phyloP scores from a whole-genome alignment of 1,140 invertebrate species.

The Laupala kohalensis region DNA sequence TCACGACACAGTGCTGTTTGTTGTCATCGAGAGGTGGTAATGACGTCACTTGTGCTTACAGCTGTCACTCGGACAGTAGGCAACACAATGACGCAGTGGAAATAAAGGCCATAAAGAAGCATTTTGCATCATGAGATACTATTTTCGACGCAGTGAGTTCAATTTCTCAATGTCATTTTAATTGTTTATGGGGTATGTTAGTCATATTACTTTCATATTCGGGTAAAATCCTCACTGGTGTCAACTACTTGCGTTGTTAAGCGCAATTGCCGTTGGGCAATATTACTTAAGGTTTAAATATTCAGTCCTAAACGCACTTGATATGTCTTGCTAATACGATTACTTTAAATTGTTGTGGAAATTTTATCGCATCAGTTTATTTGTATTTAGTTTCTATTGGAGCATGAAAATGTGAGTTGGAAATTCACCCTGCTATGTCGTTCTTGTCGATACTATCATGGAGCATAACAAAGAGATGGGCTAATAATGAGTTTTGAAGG shows the following conservation, averaged over 20 bases:
- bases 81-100: not conserved
- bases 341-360: not conserved
- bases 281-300: too few species aligned
- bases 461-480: too few species aligned
- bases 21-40: not conserved
- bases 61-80: not conserved
- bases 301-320: too few species aligned
- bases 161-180: not conserved
- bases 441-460: too few species aligned
- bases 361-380: too few species aligned
- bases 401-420: too few species aligned
- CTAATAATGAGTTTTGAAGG: too few species aligned
- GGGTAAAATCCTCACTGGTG: not conserved
- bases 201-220: not conserved
- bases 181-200: too few species aligned
- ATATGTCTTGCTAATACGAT: not conserved
- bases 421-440: too few species aligned
- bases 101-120: not conserved
- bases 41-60: not conserved
- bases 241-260: not conserved
- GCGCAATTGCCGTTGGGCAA: not conserved
- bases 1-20: too few species aligned
- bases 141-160: not conserved
- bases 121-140: not conserved
- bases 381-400: too few species aligned